Conservation (phyloP, 1,140 invertebrate species). For the Globodera ellingtonae region DNA sequence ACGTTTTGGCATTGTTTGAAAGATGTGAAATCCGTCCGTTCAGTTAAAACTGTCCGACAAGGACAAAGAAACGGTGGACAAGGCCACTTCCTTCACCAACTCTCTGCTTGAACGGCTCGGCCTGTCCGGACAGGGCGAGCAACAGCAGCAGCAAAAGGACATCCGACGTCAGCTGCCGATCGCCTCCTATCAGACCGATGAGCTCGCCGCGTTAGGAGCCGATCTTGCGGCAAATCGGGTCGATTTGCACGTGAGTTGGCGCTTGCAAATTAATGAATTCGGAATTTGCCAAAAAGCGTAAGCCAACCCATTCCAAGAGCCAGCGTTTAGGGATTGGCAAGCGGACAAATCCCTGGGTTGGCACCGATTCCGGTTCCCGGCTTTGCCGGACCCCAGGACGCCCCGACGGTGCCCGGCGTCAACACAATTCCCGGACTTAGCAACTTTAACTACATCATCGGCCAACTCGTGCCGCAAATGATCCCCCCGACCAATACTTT, state of each 20-base stretch:
- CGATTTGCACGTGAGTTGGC: conserved; percentile 41
- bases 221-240: conserved; percentile 53
- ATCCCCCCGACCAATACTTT: conserved; percentile 65
- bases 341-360: conserved; percentile 62
- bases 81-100: conserved; percentile 44
- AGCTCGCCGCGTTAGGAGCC: conserved; percentile 46
- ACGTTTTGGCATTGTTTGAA: neutral
- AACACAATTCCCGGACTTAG: conserved; percentile 64
- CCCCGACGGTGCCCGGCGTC: conserved; percentile 62
- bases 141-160: conserved; percentile 33
- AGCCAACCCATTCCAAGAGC: too few species aligned
- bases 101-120: conserved; percentile 50
- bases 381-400: conserved; percentile 60
- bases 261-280: neutral
- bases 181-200: conserved; percentile 49
- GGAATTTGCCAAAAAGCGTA: neutral
- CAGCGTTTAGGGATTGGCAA: conserved; percentile 51
- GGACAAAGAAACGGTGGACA: conserved; percentile 43
- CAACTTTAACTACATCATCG: conserved; percentile 65
- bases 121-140: conserved; percentile 33
- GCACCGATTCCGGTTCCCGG: conserved; percentile 64
- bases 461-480: conserved; percentile 65
- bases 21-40: neutral
- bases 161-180: conserved; percentile 49
- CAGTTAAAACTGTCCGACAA: conserved; percentile 28